Percentiles rank a stretch among this genome's conserved stretches.
Evolutionary conservation across 2,797 vertebrate genomes (phyloP).

Genomic region (Megaceryle alcyon): DNA sequence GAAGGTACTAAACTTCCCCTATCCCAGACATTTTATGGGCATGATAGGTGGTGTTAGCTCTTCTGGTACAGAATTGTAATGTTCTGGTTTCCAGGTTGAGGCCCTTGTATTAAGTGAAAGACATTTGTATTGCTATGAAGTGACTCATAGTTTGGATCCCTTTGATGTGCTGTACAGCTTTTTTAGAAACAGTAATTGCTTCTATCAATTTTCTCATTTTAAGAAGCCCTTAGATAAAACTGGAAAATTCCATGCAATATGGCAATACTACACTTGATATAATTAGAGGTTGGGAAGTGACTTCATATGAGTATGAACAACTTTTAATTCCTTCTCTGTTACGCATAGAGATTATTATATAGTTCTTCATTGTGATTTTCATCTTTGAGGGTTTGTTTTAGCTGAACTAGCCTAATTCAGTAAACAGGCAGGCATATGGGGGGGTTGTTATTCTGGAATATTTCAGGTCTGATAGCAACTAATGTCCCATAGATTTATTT

Average conservation of each 20-base stretch:
- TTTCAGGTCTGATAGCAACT: not conserved
- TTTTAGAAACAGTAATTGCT: not conserved
- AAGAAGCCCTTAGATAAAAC: not conserved
- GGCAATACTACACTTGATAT: not conserved
- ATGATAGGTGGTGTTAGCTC: not conserved
- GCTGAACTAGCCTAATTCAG: not conserved
- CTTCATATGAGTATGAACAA: not conserved
- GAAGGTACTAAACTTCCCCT: not conserved
- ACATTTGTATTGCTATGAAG: not conserved
- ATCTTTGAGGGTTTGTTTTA: not conserved
- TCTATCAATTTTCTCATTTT: not conserved
- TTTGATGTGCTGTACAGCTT: not conserved
- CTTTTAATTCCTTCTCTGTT: not conserved
- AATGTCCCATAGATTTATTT: not conserved
- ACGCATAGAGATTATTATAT: not conserved
- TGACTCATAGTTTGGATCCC: not conserved
- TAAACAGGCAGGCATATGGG: not conserved
- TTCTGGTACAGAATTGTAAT: not conserved
- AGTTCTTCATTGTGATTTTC: not conserved
- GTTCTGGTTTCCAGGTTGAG: not conserved
- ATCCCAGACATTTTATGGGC: not conserved
- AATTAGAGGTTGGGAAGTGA: not conserved
- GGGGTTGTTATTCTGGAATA: not conserved
- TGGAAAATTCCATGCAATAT: not conserved
- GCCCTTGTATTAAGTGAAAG: not conserved